These are phyloP conservation scores for Leptothorax acervorum DNA, from an alignment of 2,888 invertebrate species.

Conservation along the genomic window DNA sequence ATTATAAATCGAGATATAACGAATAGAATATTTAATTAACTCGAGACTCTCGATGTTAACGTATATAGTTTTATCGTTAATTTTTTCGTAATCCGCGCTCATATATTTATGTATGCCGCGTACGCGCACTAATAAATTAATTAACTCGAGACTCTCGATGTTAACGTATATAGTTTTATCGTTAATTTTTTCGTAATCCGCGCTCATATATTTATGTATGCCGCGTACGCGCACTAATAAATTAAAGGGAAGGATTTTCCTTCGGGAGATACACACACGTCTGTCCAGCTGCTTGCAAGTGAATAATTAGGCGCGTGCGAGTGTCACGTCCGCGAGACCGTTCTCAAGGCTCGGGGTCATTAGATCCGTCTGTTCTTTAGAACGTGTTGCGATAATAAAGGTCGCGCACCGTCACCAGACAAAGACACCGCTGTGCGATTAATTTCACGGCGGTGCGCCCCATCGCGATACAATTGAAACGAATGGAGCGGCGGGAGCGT, in stretches of 20 bases:
- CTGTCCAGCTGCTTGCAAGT: constrained; percentile 40
- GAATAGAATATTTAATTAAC: background rate
- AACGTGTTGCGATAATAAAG: constrained; percentile 66
- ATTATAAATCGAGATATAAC: background rate
- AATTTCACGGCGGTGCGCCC: constrained; percentile 68
- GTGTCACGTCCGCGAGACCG: constrained; percentile 58
- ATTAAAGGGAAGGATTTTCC: constrained; percentile 14
- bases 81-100: background rate
- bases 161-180: background rate
- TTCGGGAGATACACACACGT: background rate
- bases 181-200: background rate
- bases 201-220: constrained; percentile 11
- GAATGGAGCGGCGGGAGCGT: constrained; percentile 60
- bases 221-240: constrained; percentile 6
- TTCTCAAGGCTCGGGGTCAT: constrained; percentile 57
- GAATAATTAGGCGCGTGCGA: constrained; percentile 58
- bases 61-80: background rate
- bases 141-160: background rate
- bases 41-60: background rate
- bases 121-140: constrained; percentile 25
- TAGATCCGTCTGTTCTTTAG: constrained; percentile 57
- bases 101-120: background rate
- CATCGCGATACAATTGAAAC: constrained; percentile 63
- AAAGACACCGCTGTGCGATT: constrained; percentile 64
- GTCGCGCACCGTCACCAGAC: constrained; percentile 56